Conservation (phyloP, 2,888 invertebrate genomes). For the Leptopilina drosophilae region DNA sequence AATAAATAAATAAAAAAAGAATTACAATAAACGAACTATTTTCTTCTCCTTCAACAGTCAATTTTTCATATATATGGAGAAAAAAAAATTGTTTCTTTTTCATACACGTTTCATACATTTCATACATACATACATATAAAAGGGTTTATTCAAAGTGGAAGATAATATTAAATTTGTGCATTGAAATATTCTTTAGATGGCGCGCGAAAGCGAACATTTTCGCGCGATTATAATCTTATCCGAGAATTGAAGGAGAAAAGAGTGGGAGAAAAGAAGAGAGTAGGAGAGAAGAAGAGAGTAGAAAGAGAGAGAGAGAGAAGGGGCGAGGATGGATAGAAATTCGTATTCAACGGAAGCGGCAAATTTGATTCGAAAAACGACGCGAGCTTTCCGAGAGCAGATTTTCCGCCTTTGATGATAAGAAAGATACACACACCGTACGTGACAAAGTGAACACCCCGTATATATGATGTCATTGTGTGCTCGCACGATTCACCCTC, state of each 20-base stretch:
- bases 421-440: slow-evolving; percentile 41
- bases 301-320: background rate
- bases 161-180: slow-evolving; percentile 39
- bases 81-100: too few relatives aligned
- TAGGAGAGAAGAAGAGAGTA: background rate
- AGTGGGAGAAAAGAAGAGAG: too few relatives aligned
- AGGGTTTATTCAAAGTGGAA: slow-evolving; percentile 26
- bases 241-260: too few relatives aligned
- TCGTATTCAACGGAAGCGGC: slow-evolving; percentile 41
- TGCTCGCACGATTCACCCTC: slow-evolving; percentile 53
- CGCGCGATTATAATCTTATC: slow-evolving; percentile 39
- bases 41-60: too few relatives aligned
- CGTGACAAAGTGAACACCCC: slow-evolving; percentile 40
- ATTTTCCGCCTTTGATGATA: slow-evolving; percentile 37
- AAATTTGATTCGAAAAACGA: slow-evolving; percentile 40
- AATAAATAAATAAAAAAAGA: too few relatives aligned
- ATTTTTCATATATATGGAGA: too few relatives aligned
- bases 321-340: background rate
- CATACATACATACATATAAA: background rate
- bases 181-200: slow-evolving; percentile 26
- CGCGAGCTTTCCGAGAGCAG: slow-evolving; percentile 32
- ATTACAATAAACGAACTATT: too few relatives aligned
- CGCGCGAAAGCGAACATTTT: slow-evolving; percentile 37
- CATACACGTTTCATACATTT: too few relatives aligned
- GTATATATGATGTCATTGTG: slow-evolving; percentile 38